Evolutionary conservation across 2,113 vertebrate species (phyloP).

Genomic region (Heterochromis multidens): DNA sequence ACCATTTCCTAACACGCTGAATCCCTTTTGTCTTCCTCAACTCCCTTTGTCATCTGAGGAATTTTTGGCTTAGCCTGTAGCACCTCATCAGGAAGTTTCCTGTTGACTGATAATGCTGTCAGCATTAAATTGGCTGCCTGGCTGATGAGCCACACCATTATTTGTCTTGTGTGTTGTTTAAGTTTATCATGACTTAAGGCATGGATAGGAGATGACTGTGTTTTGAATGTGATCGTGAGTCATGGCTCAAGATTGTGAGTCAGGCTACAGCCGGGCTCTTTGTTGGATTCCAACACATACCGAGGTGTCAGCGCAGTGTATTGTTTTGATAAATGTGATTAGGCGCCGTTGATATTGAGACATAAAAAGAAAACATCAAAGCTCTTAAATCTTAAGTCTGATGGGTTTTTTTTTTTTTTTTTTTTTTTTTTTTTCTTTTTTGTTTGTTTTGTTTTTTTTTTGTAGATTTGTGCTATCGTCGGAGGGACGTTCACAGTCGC

Average conservation of each 20-base stretch:
- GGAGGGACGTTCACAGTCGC: slow-evolving; percentile 98
- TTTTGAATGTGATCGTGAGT: slow-evolving; percentile 39
- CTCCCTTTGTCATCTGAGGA: neutral
- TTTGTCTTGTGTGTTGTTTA: slow-evolving; percentile 30
- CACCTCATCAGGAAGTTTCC: slow-evolving; percentile 13
- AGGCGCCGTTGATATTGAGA: neutral
- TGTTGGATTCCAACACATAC: neutral
- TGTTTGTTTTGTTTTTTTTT: neutral
- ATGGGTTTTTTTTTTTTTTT: neutral
- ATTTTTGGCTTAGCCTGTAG: neutral
- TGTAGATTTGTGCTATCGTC: slow-evolving; percentile 96
- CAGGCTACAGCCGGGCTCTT: neutral
- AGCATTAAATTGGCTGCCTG: slow-evolving; percentile 1
- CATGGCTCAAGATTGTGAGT: slow-evolving; percentile 46
- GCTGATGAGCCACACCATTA: slow-evolving; percentile 14
- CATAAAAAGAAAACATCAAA: neutral
- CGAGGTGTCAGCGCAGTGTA: neutral
- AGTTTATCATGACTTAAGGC: slow-evolving; percentile 24
- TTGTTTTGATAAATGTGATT: neutral
- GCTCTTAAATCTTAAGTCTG: neutral
- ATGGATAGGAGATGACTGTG: slow-evolving; percentile 44
- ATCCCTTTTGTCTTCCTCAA: neutral
- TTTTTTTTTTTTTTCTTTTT: neutral
- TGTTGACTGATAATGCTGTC: slow-evolving; percentile 20
- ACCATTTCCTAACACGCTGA: neutral